These are phyloP conservation scores for Tiliqua scincoides DNA, from an alignment of 2,113 vertebrate species.

Conservation along the genomic window DNA sequence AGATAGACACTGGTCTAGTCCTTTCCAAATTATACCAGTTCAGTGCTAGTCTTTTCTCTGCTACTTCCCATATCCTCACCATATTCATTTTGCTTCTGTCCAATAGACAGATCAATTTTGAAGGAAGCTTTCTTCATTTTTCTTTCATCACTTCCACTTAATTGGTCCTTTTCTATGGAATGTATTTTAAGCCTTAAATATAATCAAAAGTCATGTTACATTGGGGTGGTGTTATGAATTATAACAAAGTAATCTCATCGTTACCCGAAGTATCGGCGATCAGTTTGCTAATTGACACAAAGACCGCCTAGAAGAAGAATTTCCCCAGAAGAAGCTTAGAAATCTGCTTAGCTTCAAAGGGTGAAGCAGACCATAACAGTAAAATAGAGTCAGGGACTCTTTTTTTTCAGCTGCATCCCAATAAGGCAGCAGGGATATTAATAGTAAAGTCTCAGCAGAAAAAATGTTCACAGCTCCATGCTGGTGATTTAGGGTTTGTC, in stretches of 20 bases:
- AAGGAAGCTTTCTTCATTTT: not conserved
- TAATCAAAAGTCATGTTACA: not conserved
- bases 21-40: not conserved
- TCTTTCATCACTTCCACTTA: not conserved
- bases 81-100: not conserved
- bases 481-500: constrained; percentile 62
- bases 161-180: not conserved
- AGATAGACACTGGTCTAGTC: not conserved
- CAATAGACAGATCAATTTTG: not conserved
- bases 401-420: constrained; percentile 49
- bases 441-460: constrained; percentile 65
- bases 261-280: not conserved
- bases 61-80: not conserved
- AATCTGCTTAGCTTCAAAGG: constrained; percentile 44
- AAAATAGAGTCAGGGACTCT: constrained; percentile 41
- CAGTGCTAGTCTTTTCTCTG: not conserved
- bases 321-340: constrained; percentile 18
- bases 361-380: constrained; percentile 39
- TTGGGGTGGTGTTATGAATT: not conserved
- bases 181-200: not conserved
- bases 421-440: constrained; percentile 55
- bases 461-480: constrained; percentile 54
- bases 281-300: not conserved
- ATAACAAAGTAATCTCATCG: not conserved
- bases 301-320: constrained; percentile 5